phyloP scores from a whole-genome alignment of 2,888 invertebrate species.

The Pyrocoelia pectoralis region DNA sequence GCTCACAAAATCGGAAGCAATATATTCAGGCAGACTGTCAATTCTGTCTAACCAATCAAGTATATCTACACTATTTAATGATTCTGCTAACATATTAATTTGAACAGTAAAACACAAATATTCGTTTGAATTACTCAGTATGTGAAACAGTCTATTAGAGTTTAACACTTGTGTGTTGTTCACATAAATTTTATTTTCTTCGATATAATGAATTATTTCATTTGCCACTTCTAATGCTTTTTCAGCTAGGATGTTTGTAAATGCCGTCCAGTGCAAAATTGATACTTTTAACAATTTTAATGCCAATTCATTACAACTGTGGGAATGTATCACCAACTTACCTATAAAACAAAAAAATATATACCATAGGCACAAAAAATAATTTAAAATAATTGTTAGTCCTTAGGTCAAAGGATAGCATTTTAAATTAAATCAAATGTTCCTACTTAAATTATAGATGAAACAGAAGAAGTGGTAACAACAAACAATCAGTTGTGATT shows the following conservation, averaged over 20 bases:
- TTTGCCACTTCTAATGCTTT: constrained; percentile 18
- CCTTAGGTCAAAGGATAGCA: too few relatives aligned
- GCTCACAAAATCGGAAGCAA: constrained; percentile 41
- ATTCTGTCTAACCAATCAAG: constrained; percentile 41
- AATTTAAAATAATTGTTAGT: too few relatives aligned
- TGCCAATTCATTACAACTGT: constrained; percentile 21
- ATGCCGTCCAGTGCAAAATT: constrained; percentile 42
- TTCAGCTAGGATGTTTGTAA: constrained; percentile 23
- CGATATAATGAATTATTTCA: constrained; percentile 31
- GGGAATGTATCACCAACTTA: constrained; percentile 12
- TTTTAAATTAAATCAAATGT: too few relatives aligned
- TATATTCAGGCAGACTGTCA: constrained; percentile 38
- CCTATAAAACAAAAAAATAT: constrained; percentile 33
- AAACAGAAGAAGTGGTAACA: too few relatives aligned
- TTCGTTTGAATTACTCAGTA: constrained; percentile 31
- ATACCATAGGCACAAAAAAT: too few relatives aligned
- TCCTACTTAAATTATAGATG: too few relatives aligned
- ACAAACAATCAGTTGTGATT: too few relatives aligned
- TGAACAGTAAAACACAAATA: constrained; percentile 43
- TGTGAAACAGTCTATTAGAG: constrained; percentile 17
- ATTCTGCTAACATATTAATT: constrained; percentile 39
- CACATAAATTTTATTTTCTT: constrained; percentile 23
- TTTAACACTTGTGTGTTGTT: constrained; percentile 18
- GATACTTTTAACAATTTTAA: constrained; percentile 40
- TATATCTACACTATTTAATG: constrained; percentile 34